Conservation (phyloP, 2,797 vertebrate species). For the Tiaroga cobitis region DNA sequence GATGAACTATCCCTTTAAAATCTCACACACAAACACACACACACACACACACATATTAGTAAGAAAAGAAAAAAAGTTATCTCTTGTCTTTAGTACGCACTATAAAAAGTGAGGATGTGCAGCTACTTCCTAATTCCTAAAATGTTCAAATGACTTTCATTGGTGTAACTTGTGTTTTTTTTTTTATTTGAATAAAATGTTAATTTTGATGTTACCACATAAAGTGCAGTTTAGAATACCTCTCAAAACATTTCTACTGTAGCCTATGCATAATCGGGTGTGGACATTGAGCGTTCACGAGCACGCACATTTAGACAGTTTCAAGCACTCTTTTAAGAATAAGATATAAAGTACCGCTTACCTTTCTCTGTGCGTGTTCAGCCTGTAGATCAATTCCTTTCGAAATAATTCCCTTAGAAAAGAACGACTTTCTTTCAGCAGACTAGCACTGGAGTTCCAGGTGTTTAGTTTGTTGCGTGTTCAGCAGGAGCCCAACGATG, state of each 20-base stretch:
- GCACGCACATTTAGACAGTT: neutral
- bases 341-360: neutral
- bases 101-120: neutral
- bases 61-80: neutral
- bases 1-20: too few species aligned
- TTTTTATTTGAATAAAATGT: neutral
- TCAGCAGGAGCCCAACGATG: constrained; percentile 20
- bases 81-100: neutral
- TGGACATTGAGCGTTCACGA: neutral
- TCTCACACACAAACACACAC: too few species aligned
- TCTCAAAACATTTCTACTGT: neutral
- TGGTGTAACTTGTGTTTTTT: neutral
- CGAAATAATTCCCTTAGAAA: constrained; percentile 16
- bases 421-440: constrained; percentile 20
- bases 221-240: neutral
- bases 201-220: neutral
- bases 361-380: constrained; percentile 35
- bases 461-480: constrained; percentile 24
- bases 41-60: neutral
- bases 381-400: constrained; percentile 6
- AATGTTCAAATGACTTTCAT: neutral
- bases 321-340: neutral
- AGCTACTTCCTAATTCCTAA: neutral
- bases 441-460: neutral
- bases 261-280: neutral